phyloP scores from a whole-genome alignment of 2,888 invertebrate species.

The Gerris lacustris region DNA sequence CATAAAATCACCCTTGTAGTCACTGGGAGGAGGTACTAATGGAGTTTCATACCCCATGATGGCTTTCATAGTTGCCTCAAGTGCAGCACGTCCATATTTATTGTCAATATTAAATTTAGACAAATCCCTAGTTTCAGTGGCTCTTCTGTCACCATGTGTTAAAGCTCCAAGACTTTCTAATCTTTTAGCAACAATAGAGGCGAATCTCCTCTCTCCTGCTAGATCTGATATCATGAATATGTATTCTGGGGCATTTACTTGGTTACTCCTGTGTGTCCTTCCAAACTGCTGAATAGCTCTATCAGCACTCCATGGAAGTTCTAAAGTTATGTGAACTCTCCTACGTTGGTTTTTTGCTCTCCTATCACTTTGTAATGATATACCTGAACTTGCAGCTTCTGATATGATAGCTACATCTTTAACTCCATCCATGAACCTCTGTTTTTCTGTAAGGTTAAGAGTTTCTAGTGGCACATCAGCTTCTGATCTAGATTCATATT shows the following conservation, averaged over 20 bases:
- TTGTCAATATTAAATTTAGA: conserved; percentile 53
- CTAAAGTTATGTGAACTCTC: conserved; percentile 51
- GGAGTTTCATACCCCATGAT: conserved; percentile 44
- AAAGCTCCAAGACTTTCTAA: conserved; percentile 52
- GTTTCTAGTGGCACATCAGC: conserved; percentile 91
- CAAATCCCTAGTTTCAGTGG: conserved; percentile 50
- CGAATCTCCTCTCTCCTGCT: conserved; percentile 52
- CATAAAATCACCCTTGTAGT: conserved; percentile 45
- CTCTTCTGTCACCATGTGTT: conserved; percentile 52
- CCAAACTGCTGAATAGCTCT: conserved; percentile 56
- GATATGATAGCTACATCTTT: conserved; percentile 53
- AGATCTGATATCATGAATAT: conserved; percentile 51
- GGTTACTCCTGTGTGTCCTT: conserved; percentile 52
- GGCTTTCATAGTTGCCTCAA: conserved; percentile 46
- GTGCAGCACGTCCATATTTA: conserved; percentile 46
- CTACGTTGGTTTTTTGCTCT: conserved; percentile 45
- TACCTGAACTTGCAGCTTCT: conserved; percentile 52
- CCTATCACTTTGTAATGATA: conserved; percentile 48
- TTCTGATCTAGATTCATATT: conserved; percentile 89
- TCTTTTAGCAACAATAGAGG: conserved; percentile 51
- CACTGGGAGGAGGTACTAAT: conserved; percentile 45
- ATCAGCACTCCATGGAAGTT: conserved; percentile 55
- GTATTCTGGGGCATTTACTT: conserved; percentile 52
- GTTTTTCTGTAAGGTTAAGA: conserved; percentile 75
- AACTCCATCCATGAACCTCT: conserved; percentile 51